These are phyloP conservation scores for Machimus rusticus DNA, from an alignment of 2,888 invertebrate species.

Conservation along the genomic window DNA sequence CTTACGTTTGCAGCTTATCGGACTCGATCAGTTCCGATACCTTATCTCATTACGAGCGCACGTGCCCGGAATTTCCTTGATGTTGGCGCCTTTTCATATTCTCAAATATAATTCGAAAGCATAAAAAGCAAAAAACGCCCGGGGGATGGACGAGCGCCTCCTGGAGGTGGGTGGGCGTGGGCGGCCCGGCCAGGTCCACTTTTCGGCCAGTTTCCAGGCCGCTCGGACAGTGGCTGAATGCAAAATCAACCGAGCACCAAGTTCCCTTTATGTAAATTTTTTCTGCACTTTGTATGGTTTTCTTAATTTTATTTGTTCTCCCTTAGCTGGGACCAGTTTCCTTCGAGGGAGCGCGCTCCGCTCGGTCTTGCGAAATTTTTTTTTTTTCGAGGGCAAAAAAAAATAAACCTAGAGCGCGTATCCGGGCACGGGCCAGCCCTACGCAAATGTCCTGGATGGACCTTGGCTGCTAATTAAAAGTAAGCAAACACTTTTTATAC, in stretches of 20 bases:
- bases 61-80: conserved; percentile 47
- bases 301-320: conserved; percentile 29
- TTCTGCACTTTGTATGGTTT: conserved; percentile 15
- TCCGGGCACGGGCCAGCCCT: neutral
- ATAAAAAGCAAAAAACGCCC: conserved; percentile 24
- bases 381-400: neutral
- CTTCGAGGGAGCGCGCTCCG: neutral
- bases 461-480: conserved; percentile 27
- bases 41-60: conserved; percentile 49
- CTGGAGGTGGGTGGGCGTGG: neutral
- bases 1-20: conserved; percentile 45
- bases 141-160: neutral
- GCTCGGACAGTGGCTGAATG: conserved; percentile 17
- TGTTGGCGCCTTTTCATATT: conserved; percentile 39
- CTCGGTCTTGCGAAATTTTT: conserved; percentile 5
- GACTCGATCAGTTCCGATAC: conserved; percentile 49
- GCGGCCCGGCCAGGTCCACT: neutral
- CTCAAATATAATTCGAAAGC: conserved; percentile 35
- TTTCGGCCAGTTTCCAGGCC: neutral
- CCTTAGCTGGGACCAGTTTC: neutral
- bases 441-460: conserved; percentile 7
- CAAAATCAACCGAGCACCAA: neutral
- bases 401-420: neutral
- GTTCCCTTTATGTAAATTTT: conserved; percentile 6
- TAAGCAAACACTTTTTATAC: conserved; percentile 31